Percentiles rank a stretch among this genome's conserved stretches.
Evolutionary conservation across 2,797 vertebrate species (phyloP).

Genomic region (Danio albolineatus): DNA sequence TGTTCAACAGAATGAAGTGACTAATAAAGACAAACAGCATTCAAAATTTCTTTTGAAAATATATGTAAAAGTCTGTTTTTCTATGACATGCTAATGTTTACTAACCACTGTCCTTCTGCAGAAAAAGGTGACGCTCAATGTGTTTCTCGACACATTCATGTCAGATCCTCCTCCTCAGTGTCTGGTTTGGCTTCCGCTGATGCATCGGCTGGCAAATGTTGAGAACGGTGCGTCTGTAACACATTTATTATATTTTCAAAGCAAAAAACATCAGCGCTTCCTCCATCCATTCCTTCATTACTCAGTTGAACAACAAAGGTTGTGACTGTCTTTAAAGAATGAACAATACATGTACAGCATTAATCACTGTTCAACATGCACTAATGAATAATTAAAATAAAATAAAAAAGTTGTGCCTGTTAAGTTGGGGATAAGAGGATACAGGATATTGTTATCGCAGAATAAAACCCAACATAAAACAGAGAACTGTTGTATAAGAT

Average conservation of each 20-base stretch:
- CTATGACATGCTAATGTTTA: not conserved
- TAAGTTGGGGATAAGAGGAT: too few species aligned
- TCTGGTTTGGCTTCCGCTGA: slow-evolving; percentile 97
- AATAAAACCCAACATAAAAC: too few species aligned
- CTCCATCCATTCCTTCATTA: not conserved
- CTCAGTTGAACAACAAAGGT: not conserved
- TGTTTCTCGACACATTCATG: slow-evolving; percentile 96
- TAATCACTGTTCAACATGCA: too few species aligned
- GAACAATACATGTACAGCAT: too few species aligned
- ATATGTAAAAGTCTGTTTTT: not conserved
- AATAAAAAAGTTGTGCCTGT: too few species aligned
- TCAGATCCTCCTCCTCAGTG: slow-evolving; percentile 98
- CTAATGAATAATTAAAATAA: too few species aligned
- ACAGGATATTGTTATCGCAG: too few species aligned
- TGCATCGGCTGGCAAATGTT: slow-evolving; percentile 96
- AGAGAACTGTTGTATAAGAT: too few species aligned
- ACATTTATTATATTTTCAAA: not conserved
- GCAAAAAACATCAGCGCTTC: not conserved
- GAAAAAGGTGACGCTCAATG: slow-evolving; percentile 97
- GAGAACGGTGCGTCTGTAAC: slow-evolving; percentile 88
- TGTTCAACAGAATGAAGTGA: too few species aligned
- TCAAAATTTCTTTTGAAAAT: not conserved
- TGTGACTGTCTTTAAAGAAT: not conserved
- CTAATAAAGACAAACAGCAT: not conserved
- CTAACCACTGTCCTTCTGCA: slow-evolving; percentile 65